These are phyloP conservation scores for Paraplagusia blochii DNA, from an alignment of 2,113 vertebrate genomes.

Conservation along the genomic window DNA sequence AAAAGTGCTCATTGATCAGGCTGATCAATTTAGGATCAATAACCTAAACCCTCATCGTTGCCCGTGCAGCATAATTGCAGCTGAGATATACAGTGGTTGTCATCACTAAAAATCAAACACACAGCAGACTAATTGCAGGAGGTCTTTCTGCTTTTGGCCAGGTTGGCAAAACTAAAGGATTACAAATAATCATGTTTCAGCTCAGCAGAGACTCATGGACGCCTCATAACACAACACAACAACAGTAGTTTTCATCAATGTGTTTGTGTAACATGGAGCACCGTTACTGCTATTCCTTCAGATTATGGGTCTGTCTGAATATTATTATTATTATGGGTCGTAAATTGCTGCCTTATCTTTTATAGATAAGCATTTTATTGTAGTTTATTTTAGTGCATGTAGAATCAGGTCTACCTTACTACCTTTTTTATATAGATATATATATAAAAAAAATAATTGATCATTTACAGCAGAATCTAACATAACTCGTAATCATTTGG, in stretches of 20 bases:
- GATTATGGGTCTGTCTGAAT: too few relatives aligned
- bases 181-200: constrained; percentile 61
- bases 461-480: too few relatives aligned
- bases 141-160: constrained; percentile 62
- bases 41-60: constrained; percentile 81
- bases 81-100: constrained; percentile 72
- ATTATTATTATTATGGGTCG: too few relatives aligned
- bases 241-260: constrained; percentile 55
- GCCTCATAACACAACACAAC: constrained; percentile 64
- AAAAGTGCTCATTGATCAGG: constrained; percentile 80
- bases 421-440: too few relatives aligned
- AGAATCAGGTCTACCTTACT: too few relatives aligned
- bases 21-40: constrained; percentile 77
- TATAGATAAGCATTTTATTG: too few relatives aligned
- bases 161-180: constrained; percentile 49
- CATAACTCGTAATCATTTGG: too few relatives aligned
- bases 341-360: too few relatives aligned
- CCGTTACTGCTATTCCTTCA: too few relatives aligned
- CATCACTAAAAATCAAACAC: constrained; percentile 77
- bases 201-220: constrained; percentile 58
- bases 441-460: too few relatives aligned
- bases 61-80: constrained; percentile 75
- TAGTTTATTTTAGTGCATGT: too few relatives aligned
- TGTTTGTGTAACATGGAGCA: too few relatives aligned
- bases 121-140: constrained; percentile 72